Evolutionary conservation across 1,140 invertebrate genomes (phyloP), one percentile per base, ranked within the genome.

Genomic region (Polypedilum vanderplanki): DNA sequence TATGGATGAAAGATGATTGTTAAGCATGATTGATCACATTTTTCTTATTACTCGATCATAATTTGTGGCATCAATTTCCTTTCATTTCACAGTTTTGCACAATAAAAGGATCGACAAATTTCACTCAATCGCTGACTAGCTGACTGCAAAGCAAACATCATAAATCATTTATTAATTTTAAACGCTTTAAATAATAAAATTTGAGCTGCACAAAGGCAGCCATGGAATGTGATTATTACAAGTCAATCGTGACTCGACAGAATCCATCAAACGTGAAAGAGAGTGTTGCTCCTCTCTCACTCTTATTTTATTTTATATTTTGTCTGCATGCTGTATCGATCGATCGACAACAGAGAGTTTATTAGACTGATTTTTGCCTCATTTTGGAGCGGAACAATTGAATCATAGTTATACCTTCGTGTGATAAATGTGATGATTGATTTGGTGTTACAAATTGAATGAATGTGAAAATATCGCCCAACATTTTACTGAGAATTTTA

Each of bases 381-480:
- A 70, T 18, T 70, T 70, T 70, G 17, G 20, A 70, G 17, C 65
- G 65, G 65, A 70, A 70, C 65, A 70, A 22, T 70, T 18, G 65
- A 70, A 70, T 57, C 12, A 46, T n/a, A n/a, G n/a, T n/a, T 33
- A 67, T 67, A 67, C 10, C 18, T 70, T 18, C 18, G n/a, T 17
- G 65, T 22, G 65, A 70, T 18, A 70, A 70, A 70, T 9, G 20
- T 70, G 20, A 70, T 70, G 18, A 70, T 70, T 70, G 65, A 70
- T 70, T 70, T 70, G 65, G 65, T 70, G 65, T 70, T 70, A 70
- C 65, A 70, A 70, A 70, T 70, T 70, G 65, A 70, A 70, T 70
- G 24, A 70, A 70, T 33, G 24, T 33, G 24, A 33, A 33, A 33
- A 33, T 33, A 33, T 33, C 24, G 5, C 24, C 24, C 24, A 33